These are phyloP conservation scores for Sitophilus oryzae DNA, from an alignment of 1,140 invertebrate genomes.

Conservation along the genomic window DNA sequence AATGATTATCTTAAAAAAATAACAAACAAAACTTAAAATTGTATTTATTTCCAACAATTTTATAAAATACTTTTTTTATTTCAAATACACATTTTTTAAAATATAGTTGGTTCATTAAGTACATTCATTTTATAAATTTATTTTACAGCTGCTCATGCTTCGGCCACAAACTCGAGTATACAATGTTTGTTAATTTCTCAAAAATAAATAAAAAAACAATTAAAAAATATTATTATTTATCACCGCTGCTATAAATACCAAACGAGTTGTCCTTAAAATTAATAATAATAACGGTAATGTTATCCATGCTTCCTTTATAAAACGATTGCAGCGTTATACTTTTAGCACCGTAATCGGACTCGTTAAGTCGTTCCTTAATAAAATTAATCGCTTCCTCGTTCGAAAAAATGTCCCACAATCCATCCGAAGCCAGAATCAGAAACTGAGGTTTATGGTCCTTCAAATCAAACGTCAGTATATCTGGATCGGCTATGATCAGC, in stretches of 20 bases:
- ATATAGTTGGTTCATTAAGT: too few relatives aligned
- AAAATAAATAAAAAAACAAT: too few relatives aligned
- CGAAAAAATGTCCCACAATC: slow-evolving; percentile 90
- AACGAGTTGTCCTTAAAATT: slow-evolving; percentile 63
- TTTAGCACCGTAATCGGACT: slow-evolving; percentile 83
- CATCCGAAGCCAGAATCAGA: slow-evolving; percentile 88
- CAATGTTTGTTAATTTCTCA: too few relatives aligned
- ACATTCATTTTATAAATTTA: too few relatives aligned
- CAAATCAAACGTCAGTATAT: slow-evolving; percentile 90
- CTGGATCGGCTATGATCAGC: slow-evolving; percentile 90
- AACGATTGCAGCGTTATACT: slow-evolving; percentile 86
- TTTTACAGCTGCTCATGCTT: too few relatives aligned
- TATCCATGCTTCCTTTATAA: slow-evolving; percentile 86
- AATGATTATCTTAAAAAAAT: too few relatives aligned
- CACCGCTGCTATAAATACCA: slow-evolving; percentile 18
- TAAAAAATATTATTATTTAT: too few relatives aligned
- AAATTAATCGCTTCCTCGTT: slow-evolving; percentile 92
- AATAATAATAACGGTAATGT: slow-evolving; percentile 90
- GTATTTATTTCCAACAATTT: too few relatives aligned
- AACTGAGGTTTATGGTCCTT: slow-evolving; percentile 81
- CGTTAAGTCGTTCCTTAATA: slow-evolving; percentile 73
- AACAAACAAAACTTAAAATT: too few relatives aligned
- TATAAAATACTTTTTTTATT: too few relatives aligned
- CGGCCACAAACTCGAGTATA: too few relatives aligned
- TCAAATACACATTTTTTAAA: too few relatives aligned